phyloP scores from a whole-genome alignment of 2,797 vertebrate species.

The Mastacembelus armatus region DNA sequence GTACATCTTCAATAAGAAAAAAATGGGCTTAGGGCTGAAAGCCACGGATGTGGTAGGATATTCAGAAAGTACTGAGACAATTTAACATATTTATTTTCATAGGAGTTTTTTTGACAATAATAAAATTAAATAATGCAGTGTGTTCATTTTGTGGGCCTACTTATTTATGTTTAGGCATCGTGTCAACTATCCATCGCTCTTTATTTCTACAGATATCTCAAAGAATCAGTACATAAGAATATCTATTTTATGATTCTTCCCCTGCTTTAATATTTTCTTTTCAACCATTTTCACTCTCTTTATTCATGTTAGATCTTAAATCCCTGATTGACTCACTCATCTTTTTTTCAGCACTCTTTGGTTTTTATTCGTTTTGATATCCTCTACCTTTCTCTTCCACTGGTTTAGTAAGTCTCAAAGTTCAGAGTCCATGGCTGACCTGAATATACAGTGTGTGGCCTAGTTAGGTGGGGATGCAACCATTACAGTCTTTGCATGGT shows the following conservation, averaged over 20 bases:
- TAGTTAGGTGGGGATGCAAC: slow-evolving; percentile 77
- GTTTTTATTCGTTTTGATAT: neutral
- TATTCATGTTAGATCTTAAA: too few species aligned
- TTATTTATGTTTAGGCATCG: neutral
- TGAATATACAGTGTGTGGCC: slow-evolving; percentile 58
- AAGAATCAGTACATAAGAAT: neutral
- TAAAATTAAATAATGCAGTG: neutral
- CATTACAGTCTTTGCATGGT: slow-evolving; percentile 76
- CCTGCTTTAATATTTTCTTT: neutral
- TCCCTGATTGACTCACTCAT: too few species aligned
- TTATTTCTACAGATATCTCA: neutral
- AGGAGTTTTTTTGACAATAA: neutral
- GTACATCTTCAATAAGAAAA: neutral
- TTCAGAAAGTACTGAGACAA: neutral
- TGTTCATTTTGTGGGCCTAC: too few species aligned
- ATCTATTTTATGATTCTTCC: neutral
- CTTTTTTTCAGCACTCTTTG: neutral
- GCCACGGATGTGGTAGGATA: neutral
- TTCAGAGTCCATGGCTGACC: slow-evolving; percentile 51
- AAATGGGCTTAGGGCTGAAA: neutral
- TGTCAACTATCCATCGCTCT: neutral
- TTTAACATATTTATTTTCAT: neutral
- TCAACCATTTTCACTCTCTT: neutral
- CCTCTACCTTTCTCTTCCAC: slow-evolving; percentile 21
- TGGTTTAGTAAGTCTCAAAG: slow-evolving; percentile 52